Percentiles rank a stretch among this genome's conserved stretches.
phyloP scores from a whole-genome alignment of 2,113 vertebrate species.

The Phylloscopus trochilus region DNA sequence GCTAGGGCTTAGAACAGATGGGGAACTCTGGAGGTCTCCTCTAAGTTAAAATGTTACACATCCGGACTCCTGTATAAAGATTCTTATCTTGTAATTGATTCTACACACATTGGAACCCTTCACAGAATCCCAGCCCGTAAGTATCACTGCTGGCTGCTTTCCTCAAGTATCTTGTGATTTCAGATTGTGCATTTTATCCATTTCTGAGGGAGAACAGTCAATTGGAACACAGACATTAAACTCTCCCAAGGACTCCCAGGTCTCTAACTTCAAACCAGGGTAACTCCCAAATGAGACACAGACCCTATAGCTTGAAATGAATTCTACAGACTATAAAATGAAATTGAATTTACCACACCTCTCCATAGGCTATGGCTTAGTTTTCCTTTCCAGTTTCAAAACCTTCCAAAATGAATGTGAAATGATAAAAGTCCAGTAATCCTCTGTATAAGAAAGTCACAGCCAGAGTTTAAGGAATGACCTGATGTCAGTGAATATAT shows the following conservation, averaged over 20 bases:
- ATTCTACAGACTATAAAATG: background rate
- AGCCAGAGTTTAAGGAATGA: background rate
- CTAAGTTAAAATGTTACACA: background rate
- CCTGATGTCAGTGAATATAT: slow-evolving; percentile 9
- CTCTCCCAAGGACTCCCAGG: background rate
- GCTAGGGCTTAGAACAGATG: background rate
- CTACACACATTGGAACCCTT: background rate
- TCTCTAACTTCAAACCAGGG: background rate
- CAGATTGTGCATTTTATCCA: background rate
- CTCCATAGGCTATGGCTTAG: background rate
- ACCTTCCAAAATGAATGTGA: background rate
- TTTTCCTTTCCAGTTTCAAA: slow-evolving; percentile 20
- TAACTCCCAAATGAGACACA: background rate
- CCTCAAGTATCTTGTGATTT: background rate
- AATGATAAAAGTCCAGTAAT: background rate
- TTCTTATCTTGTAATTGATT: background rate
- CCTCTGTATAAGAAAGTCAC: background rate
- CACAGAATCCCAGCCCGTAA: background rate
- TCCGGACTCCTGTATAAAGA: background rate
- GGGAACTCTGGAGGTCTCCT: background rate
- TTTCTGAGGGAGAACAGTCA: background rate
- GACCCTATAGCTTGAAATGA: background rate
- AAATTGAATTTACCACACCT: background rate
- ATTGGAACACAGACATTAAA: background rate
- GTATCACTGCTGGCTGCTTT: background rate